Percentiles rank a stretch among this genome's conserved stretches.
Evolutionary conservation across 2,888 invertebrate species (phyloP).

Genomic region (Panopea generosa): DNA sequence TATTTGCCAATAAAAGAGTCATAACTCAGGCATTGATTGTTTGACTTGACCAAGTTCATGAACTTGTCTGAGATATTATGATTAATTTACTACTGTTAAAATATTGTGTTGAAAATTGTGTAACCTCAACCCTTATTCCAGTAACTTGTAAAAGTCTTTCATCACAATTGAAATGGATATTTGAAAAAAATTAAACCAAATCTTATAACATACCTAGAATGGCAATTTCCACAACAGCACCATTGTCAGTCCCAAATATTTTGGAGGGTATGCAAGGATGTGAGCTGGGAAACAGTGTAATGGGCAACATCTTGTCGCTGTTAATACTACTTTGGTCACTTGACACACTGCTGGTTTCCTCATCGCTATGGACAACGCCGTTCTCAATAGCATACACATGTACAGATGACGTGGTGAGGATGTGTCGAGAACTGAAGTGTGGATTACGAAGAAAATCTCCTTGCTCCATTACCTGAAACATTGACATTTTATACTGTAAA

Average conservation of each 20-base stretch:
- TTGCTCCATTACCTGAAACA: constrained; percentile 52
- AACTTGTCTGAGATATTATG: too few relatives aligned
- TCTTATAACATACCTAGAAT: constrained; percentile 81
- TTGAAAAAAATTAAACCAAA: too few relatives aligned
- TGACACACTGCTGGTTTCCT: constrained; percentile 44
- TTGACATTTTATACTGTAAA: too few relatives aligned
- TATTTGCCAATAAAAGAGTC: too few relatives aligned
- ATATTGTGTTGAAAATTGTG: too few relatives aligned
- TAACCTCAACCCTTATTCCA: too few relatives aligned
- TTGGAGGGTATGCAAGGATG: constrained; percentile 58
- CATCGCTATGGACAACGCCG: constrained; percentile 54
- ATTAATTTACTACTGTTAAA: too few relatives aligned
- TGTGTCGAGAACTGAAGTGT: constrained; percentile 47
- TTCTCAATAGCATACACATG: constrained; percentile 65
- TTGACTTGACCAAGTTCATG: too few relatives aligned
- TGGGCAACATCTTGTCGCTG: constrained; percentile 31
- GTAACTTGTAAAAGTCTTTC: too few relatives aligned
- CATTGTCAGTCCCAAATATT: constrained; percentile 77
- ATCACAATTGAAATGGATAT: too few relatives aligned
- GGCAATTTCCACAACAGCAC: constrained; percentile 76
- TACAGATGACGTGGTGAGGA: constrained; percentile 28
- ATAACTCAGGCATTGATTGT: too few relatives aligned
- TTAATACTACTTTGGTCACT: constrained; percentile 54
- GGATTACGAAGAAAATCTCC: constrained; percentile 58
- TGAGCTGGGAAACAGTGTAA: constrained; percentile 51